These are phyloP conservation scores for Artibeus lituratus DNA, from an alignment of 2,797 vertebrate species.

Conservation along the genomic window DNA sequence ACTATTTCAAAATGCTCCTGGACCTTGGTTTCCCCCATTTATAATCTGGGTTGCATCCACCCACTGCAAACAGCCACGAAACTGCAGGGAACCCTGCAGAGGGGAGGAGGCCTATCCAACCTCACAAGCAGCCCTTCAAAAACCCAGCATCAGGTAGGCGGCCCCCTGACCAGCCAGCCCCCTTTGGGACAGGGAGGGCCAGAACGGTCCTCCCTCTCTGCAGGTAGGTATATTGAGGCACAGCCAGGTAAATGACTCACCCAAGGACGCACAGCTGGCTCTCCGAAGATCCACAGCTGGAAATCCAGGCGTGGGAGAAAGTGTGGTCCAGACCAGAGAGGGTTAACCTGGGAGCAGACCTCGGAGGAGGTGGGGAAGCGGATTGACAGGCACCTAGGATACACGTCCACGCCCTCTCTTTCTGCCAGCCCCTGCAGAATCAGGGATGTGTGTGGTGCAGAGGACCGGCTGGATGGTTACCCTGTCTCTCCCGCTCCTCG, in stretches of 20 bases:
- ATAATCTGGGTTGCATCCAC: background rate
- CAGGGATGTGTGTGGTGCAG: background rate
- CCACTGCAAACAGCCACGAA: background rate
- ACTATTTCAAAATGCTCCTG: background rate
- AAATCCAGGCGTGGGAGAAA: background rate
- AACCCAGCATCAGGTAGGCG: background rate
- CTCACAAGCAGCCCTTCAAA: background rate
- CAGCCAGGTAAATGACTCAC: background rate
- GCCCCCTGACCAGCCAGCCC: background rate
- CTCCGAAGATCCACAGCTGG: background rate
- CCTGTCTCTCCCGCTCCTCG: slow-evolving; percentile 19
- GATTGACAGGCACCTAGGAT: background rate
- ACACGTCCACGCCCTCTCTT: background rate
- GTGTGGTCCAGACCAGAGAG: background rate
- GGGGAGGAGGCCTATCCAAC: fast-evolving
- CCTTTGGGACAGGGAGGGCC: background rate
- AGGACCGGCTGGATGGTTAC: background rate
- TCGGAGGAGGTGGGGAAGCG: background rate
- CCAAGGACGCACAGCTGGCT: background rate
- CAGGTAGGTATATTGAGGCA: background rate
- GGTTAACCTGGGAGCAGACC: background rate
- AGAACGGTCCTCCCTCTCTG: background rate
- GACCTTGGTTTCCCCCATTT: background rate
- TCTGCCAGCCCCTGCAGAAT: background rate
- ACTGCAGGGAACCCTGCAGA: background rate